Conservation (phyloP, 2,113 vertebrate species). For the Lathamus discolor region DNA sequence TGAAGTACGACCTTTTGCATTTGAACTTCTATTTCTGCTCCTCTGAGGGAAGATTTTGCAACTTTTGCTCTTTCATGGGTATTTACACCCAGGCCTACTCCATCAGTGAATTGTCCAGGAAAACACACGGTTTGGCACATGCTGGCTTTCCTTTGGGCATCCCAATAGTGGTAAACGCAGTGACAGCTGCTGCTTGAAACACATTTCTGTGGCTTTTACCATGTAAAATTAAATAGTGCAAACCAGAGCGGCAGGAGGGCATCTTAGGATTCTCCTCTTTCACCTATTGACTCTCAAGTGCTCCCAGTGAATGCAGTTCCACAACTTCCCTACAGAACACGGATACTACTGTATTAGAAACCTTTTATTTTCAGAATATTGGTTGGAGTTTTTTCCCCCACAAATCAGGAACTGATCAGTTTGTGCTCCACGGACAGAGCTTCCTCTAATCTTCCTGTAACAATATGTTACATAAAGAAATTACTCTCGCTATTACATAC, state of each 20-base stretch:
- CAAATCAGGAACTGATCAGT: neutral
- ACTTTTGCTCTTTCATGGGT: neutral
- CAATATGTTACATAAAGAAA: neutral
- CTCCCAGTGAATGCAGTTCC: neutral
- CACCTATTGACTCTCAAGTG: neutral
- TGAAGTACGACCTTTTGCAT: neutral
- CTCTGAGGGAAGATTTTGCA: neutral
- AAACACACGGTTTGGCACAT: neutral
- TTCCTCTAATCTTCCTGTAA: neutral
- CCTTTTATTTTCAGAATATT: neutral
- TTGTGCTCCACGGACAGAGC: neutral
- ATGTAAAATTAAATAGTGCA: neutral
- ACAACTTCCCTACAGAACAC: neutral
- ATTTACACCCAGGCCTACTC: neutral
- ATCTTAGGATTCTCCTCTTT: neutral
- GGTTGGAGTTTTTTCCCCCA: neutral
- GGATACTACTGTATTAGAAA: neutral
- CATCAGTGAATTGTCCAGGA: neutral
- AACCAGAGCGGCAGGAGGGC: neutral
- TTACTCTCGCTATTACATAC: neutral
- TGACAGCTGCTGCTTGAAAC: neutral
- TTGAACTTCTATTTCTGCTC: neutral
- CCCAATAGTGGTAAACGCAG: accelerated
- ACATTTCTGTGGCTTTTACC: neutral
- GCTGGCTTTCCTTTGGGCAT: neutral